Base-by-base conservation (phyloP, 2,888 invertebrate genomes). In the Ennomos erosarius region DNA sequence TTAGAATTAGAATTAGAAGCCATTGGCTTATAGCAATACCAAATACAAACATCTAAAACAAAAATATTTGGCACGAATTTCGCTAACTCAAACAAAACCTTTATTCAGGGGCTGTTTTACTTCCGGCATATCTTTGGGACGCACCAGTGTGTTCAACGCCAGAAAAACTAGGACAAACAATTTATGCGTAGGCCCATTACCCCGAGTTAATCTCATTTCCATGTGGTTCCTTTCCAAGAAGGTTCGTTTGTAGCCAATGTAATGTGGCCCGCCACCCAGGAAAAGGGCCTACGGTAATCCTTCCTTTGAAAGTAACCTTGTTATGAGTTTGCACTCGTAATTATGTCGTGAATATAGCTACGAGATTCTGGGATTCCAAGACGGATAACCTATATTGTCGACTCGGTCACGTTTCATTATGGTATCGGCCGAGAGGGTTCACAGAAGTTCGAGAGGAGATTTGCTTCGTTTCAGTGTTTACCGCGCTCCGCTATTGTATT, bases 161-260 rank as follows among this genome's bases (percentile, higher is more conserved):
- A 55, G 44, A 60, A 60, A 55, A 55, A 60, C 59, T 60, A 51
- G 55, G 45, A 60, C 55, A 55, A 45, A 55, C 59, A 60, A 55
- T 60, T 60, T 60, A 60, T 60, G 51, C 59, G 59, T 55, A 42
- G 36, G 55, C 40, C 55, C 51, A 55, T 60, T 60, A 51, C 59
- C 55, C 55, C 55, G 9, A 60, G 55, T 52, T 60, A 60, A 60
- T 60, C 55, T 60, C 55, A 60, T 60, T 60, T 60, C 50, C 59
- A 60, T 60, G 55, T 43, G 59, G 59, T 52, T 43, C 46, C 59
- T 51, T 51, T 44, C 16, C 59, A 46, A 55, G 59, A 54, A 59
- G 12, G 55, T 34, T 55, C 44, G 59, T 60, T 60, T 60, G 59
- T 60, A 60, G 59, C 59, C 59, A 60, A 55, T 55, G 51, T 60